These are phyloP conservation scores for Ectropis crepuscularia DNA, from an alignment of 2,888 invertebrate genomes.

Conservation along the genomic window DNA sequence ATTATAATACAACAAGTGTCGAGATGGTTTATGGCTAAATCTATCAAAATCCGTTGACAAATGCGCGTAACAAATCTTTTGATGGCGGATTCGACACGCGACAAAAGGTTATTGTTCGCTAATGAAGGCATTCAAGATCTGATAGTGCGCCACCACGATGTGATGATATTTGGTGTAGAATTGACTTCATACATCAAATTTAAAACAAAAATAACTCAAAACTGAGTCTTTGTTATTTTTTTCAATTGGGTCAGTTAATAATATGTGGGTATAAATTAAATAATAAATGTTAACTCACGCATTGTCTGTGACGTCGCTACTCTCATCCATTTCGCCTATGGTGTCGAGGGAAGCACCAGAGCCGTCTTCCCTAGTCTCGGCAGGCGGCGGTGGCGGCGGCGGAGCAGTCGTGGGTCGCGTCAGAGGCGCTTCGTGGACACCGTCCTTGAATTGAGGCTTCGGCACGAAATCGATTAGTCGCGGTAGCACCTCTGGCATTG, in stretches of 20 bases:
- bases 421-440: slow-evolving; percentile 56
- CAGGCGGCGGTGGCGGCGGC: slow-evolving; percentile 72
- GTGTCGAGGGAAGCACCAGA: slow-evolving; percentile 87
- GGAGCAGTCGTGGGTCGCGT: slow-evolving; percentile 72
- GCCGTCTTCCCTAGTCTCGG: slow-evolving; percentile 81
- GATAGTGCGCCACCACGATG: slow-evolving; percentile 16
- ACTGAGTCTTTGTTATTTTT: too few species aligned
- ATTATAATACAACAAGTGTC: too few species aligned
- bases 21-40: slow-evolving; percentile 57
- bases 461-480: slow-evolving; percentile 90
- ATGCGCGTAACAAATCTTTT: slow-evolving; percentile 62
- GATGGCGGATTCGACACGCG: slow-evolving; percentile 59
- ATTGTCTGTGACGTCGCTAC: slow-evolving; percentile 73
- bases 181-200: background rate
- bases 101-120: slow-evolving; percentile 40
- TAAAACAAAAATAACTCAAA: too few species aligned
- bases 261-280: slow-evolving; percentile 2
- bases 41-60: slow-evolving; percentile 57
- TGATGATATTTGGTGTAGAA: slow-evolving; percentile 5
- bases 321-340: slow-evolving; percentile 89
- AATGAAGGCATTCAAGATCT: slow-evolving; percentile 21
- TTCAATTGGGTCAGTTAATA: background rate
- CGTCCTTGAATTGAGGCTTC: slow-evolving; percentile 82
- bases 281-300: slow-evolving; percentile 62
- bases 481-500: slow-evolving; percentile 82